Evolutionary conservation across 2,888 invertebrate genomes (phyloP), one percentile per base, ranked within the genome.

Genomic region (Himalopsyche anomala): DNA sequence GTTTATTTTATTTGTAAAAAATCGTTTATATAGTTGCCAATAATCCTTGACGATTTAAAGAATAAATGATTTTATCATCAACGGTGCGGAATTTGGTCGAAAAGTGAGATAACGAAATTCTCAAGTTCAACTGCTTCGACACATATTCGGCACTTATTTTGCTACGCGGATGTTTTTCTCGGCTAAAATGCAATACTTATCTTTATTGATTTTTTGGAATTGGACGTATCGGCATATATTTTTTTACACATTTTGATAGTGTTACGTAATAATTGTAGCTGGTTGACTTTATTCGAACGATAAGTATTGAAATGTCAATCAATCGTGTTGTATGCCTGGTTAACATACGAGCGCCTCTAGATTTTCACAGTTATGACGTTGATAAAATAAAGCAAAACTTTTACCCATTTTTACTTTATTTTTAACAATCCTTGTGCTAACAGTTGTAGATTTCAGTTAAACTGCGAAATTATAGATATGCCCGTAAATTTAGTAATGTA

Each of bases 71-170:
- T 28, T 62, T 62, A 62, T 9, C 28, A 9, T 62, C 28, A 19
- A 62, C 28, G 62, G 28, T 62, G 28, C 62, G 62, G 62, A 62
- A 62, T 62, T 62, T 19, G 19, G 62, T 15, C 62, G 28, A 62
- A 62, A 62, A 19, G 62, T 19, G 62, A 62, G 62, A 62, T 62
- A 62, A 62, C 19, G 28, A 62, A 62, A 62, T 62, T 62, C 62
- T 62, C 62, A 62, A 62, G 62, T 62, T 62, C 62, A 62, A 62
- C 62, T 62, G 62, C 62, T 62, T 62, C 62, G 62, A 19, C 62
- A 62, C 62, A 19, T 62, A 62, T 4, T 62, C 62, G 62, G 19
- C 62, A 62, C 62, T 19, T 62, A 62, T 62, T 28, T 62, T 62
- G 62, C 62, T 62, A 19, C 62, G 28, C 62, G 62, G 62, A 62